Base-by-base conservation (phyloP, 2,888 invertebrate genomes). In the Scaptodrosophila latifasciaeformis region DNA sequence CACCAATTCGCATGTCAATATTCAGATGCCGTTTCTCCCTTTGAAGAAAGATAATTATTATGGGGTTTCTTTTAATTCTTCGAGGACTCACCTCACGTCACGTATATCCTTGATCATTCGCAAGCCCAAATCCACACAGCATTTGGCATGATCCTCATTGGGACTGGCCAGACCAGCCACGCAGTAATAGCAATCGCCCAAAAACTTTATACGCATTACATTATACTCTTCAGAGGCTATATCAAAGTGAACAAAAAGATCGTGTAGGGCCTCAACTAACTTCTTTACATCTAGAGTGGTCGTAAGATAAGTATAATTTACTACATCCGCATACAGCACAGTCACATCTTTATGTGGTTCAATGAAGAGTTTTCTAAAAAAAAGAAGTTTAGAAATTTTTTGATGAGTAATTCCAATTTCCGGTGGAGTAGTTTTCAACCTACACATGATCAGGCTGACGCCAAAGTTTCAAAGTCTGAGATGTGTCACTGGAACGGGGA, bases 1-100 rank as follows among this genome's bases (percentile, higher is more conserved):
- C 92, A 0, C 98, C 98, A 60, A 98, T 98, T 70, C 98, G 89
- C 98, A 98, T 98, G 81, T 97, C 95, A 48, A 98, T 95, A 75
- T 95, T 91, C 15, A 97, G 89, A 18, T 92, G 90, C 9, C 94
- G 91, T 42, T 92, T 92, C 72, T 92, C 92, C 44, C 81, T 95
- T 27, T 21, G 12, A 10, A 34, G 43, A 35, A 29, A 62, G 68
- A 24, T 35, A 15, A 7, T 18, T 27, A 27, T 13, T 35, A 35
- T 17, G 31, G n/a, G 12, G 0, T 0, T 9, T 10, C 31, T 31
- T 5, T 13, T 35, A 13, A 35, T 35, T n/a, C 13, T 10, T 13
- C 18, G 3, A 9, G 9, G 13, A 13, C 67, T 77, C 86, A 92
- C 91, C 93, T 91, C 30, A 94, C 92, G 69, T 91, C 92, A 80